These are phyloP conservation scores for Euspilapteryx auroguttella DNA, from an alignment of 2,888 invertebrate genomes.

Conservation along the genomic window DNA sequence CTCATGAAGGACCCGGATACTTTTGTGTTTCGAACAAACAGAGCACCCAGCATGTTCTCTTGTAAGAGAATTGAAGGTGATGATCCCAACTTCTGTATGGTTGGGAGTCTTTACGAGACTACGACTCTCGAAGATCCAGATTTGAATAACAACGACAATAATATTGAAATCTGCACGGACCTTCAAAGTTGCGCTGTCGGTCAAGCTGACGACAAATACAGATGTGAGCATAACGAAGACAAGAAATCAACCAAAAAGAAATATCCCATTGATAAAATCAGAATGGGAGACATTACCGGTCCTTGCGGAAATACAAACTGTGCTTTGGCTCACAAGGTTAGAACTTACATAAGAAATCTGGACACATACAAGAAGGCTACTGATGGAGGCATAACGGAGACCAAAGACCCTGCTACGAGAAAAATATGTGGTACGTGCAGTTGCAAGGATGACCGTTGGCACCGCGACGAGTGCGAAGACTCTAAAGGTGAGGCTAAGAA, in stretches of 20 bases:
- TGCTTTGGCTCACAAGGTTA: constrained; percentile 41
- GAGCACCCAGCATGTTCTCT: constrained; percentile 43
- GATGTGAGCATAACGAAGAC: constrained; percentile 21
- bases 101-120: constrained; percentile 41
- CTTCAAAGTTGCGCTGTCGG: constrained; percentile 29
- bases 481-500: constrained; percentile 9
- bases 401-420: constrained; percentile 16
- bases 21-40: constrained; percentile 44
- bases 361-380: constrained; percentile 31
- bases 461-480: constrained; percentile 31
- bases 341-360: constrained; percentile 33
- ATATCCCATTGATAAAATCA: constrained; percentile 34
- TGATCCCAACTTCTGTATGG: constrained; percentile 44
- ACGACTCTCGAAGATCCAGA: constrained; percentile 45
- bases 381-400: constrained; percentile 14
- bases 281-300: constrained; percentile 48
- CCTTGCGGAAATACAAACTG: constrained; percentile 49
- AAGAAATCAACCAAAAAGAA: constrained; percentile 15
- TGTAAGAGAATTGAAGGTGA: constrained; percentile 38
- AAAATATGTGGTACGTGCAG: constrained; percentile 39
- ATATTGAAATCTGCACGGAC: constrained; percentile 42
- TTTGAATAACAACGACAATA: constrained; percentile 18
- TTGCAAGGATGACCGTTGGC: constrained; percentile 42
- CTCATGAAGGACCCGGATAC: constrained; percentile 31
- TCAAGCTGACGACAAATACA: constrained; percentile 12